These are phyloP conservation scores for Panulirus ornatus DNA, from an alignment of 1,140 invertebrate species.

Conservation along the genomic window DNA sequence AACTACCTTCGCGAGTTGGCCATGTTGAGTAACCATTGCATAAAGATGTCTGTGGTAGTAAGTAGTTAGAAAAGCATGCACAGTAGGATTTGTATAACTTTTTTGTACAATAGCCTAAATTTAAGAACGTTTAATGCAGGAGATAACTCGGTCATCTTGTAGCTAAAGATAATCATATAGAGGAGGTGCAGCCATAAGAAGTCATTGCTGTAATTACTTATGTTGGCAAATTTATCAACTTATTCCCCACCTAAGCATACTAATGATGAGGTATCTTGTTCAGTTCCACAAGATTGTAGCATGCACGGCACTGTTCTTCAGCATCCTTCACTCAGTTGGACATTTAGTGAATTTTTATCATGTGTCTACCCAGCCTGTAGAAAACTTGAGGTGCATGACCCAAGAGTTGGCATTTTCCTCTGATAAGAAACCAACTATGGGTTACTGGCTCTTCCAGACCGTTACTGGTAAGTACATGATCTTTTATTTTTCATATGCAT, in stretches of 20 bases:
- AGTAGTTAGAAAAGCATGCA: too few species aligned
- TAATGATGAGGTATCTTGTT: not conserved
- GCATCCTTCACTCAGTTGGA: constrained; percentile 93
- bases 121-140: too few species aligned
- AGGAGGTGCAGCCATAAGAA: too few species aligned
- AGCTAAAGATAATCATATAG: too few species aligned
- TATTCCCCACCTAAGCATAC: not conserved
- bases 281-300: constrained; percentile 99
- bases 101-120: too few species aligned
- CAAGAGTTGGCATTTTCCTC: constrained; percentile 95
- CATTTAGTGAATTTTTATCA: constrained; percentile 99
- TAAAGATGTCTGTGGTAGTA: too few species aligned
- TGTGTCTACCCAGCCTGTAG: constrained; percentile 96
- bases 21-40: too few species aligned
- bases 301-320: constrained; percentile 97
- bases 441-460: constrained; percentile 96
- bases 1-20: too few species aligned
- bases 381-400: constrained; percentile 95
- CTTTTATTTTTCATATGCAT: not conserved
- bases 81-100: too few species aligned
- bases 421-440: constrained; percentile 93
- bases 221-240: too few species aligned
- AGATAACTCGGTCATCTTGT: too few species aligned
- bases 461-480: constrained; percentile 86
- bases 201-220: too few species aligned